These are phyloP conservation scores for Hiodon alosoides DNA, from an alignment of 2,113 vertebrate genomes.

Conservation along the genomic window DNA sequence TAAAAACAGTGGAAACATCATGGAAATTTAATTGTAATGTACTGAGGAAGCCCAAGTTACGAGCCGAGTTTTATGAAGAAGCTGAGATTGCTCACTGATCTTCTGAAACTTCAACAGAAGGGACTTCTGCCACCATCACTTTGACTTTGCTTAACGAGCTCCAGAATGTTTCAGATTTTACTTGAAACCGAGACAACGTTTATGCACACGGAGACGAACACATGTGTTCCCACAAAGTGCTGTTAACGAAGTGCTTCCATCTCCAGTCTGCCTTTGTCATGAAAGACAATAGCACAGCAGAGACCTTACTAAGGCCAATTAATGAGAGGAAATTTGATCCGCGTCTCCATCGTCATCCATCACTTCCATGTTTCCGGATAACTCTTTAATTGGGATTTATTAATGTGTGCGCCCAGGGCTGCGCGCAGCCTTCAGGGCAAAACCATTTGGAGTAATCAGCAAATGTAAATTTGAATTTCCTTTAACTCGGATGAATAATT, in stretches of 20 bases:
- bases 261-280: constrained; percentile 19
- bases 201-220: not conserved
- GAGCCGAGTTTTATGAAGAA: too few species aligned
- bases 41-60: too few species aligned
- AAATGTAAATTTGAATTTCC: constrained; percentile 18
- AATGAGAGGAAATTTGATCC: constrained; percentile 21
- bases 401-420: constrained; percentile 21
- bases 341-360: constrained; percentile 21
- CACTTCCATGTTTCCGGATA: constrained; percentile 12
- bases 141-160: too few species aligned
- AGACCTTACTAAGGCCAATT: constrained; percentile 20
- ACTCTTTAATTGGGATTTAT: constrained; percentile 25
- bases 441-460: constrained; percentile 21
- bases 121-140: too few species aligned
- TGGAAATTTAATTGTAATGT: too few species aligned
- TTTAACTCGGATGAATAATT: constrained; percentile 21
- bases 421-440: constrained; percentile 9
- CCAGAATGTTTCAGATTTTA: not conserved
- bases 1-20: too few species aligned
- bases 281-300: constrained; percentile 4
- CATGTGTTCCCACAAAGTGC: not conserved
- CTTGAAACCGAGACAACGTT: constrained; percentile 1
- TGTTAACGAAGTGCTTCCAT: constrained; percentile 26
- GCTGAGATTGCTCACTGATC: too few species aligned
- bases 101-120: too few species aligned